A percentile compares a stretch with the other conserved stretches of the same genome.
Evolutionary conservation across 2,113 vertebrate genomes (phyloP).

Genomic region (Hirundichthys speculiger): DNA sequence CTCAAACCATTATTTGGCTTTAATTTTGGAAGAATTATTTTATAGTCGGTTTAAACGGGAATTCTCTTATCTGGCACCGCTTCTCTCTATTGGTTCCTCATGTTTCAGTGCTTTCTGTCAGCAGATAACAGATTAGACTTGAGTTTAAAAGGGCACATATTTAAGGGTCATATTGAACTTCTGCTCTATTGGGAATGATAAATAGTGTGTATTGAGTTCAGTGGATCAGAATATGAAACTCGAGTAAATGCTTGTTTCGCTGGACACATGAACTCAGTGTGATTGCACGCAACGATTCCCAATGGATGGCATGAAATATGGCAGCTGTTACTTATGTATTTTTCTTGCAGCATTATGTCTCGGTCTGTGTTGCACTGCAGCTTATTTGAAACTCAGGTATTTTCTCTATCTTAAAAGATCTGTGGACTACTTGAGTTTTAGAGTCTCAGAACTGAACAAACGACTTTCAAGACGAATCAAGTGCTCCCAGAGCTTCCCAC

Average conservation of each 20-base stretch:
- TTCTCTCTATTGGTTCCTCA: not conserved
- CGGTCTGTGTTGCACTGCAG: no score
- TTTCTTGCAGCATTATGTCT: not conserved
- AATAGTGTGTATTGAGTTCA: not conserved
- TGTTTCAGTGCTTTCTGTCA: constrained; percentile 13
- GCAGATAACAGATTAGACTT: constrained; percentile 1
- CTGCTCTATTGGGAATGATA: not conserved
- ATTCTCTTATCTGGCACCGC: not conserved
- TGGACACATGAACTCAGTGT: no score
- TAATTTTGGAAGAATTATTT: not conserved
- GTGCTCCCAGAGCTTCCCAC: not conserved
- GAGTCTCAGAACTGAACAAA: constrained; percentile 20
- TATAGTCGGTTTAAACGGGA: not conserved
- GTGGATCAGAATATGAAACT: constrained; percentile 6
- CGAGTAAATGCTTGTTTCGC: no score
- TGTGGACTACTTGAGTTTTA: constrained; percentile 11
- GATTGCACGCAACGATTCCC: no score
- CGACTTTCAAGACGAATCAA: constrained; percentile 21
- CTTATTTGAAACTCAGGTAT: not conserved
- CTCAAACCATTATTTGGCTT: not conserved
- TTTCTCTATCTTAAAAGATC: not conserved
- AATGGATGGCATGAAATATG: no score
- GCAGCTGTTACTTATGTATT: no score
- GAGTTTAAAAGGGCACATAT: not conserved
- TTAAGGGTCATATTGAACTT: not conserved